Evolutionary conservation across 2,113 vertebrate genomes (phyloP).

Genomic region (Puffinus mauretanicus): DNA sequence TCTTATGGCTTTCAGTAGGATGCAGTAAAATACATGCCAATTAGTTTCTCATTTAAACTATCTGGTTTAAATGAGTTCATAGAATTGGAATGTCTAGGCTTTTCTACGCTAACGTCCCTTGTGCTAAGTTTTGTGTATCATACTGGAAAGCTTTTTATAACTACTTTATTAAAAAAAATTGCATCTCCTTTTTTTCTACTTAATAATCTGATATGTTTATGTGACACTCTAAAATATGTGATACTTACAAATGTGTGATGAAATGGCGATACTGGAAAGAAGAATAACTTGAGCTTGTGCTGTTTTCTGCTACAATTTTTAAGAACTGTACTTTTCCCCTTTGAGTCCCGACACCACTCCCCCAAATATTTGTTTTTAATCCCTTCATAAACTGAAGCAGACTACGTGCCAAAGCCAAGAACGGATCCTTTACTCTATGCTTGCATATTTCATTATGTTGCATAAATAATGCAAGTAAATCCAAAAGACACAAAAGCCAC

Average conservation of each 20-base stretch:
- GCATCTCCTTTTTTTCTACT: not conserved
- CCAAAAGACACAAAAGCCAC: slow-evolving; percentile 60
- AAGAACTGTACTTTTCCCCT: not conserved
- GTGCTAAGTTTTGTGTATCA: not conserved
- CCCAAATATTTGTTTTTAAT: slow-evolving; percentile 39
- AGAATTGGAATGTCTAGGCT: not conserved
- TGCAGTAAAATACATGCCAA: not conserved
- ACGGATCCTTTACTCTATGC: slow-evolving; percentile 53
- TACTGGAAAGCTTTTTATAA: not conserved
- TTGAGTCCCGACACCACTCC: not conserved
- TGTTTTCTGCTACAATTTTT: not conserved
- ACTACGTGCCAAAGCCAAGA: slow-evolving; percentile 8
- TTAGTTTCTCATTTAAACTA: not conserved
- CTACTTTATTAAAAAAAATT: not conserved
- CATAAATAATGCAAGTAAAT: slow-evolving; percentile 70
- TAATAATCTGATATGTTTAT: not conserved
- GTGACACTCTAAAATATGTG: not conserved
- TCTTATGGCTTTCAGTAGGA: not conserved
- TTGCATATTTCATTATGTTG: slow-evolving; percentile 68
- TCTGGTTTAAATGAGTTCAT: not conserved
- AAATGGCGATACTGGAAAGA: not conserved
- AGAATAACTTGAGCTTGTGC: not conserved
- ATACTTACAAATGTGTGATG: not conserved
- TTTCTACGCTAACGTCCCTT: not conserved
- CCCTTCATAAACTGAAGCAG: slow-evolving; percentile 1